phyloP scores from a whole-genome alignment of 2,797 vertebrate species.

The Intellagama lesueurii region DNA sequence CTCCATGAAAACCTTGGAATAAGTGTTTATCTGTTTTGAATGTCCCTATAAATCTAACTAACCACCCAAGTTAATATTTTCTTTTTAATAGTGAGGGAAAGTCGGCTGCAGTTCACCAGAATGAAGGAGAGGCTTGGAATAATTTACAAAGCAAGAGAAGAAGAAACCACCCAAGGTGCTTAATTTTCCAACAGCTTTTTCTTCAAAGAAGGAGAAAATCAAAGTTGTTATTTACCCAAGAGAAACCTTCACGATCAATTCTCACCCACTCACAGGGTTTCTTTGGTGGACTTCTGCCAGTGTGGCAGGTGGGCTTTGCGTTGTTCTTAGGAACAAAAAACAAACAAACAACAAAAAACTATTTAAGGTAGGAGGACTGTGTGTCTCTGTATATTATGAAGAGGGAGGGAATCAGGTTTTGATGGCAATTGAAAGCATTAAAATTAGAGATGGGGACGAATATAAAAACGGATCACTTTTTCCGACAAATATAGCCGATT shows the following conservation, averaged over 20 bases:
- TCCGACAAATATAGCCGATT: too few relatives aligned
- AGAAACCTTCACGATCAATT: constrained; percentile 58
- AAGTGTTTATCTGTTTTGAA: neutral
- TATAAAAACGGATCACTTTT: too few relatives aligned
- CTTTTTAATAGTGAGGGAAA: constrained; percentile 11
- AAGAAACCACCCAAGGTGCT: constrained; percentile 29
- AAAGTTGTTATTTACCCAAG: constrained; percentile 47
- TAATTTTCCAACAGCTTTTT: constrained; percentile 42
- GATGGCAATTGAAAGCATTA: constrained; percentile 40
- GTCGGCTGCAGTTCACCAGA: constrained; percentile 12
- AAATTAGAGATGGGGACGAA: too few relatives aligned
- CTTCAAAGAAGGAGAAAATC: constrained; percentile 38
- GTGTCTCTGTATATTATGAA: neutral
- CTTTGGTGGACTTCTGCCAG: constrained; percentile 46
- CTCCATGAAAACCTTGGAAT: neutral
- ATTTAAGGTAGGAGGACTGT: constrained; percentile 14
- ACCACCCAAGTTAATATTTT: constrained; percentile 21
- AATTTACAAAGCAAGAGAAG: neutral
- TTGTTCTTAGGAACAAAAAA: constrained; percentile 40
- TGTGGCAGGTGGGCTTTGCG: constrained; percentile 59
- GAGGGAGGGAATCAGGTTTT: neutral
- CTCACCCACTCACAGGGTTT: constrained; percentile 56
- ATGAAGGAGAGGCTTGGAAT: neutral
- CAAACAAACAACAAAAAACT: constrained; percentile 39
- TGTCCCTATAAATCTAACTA: constrained; percentile 28